Evolutionary conservation across 2,113 vertebrate genomes (phyloP), one percentile per base, ranked within the genome.

Genomic region (Tetrao urogallus): DNA sequence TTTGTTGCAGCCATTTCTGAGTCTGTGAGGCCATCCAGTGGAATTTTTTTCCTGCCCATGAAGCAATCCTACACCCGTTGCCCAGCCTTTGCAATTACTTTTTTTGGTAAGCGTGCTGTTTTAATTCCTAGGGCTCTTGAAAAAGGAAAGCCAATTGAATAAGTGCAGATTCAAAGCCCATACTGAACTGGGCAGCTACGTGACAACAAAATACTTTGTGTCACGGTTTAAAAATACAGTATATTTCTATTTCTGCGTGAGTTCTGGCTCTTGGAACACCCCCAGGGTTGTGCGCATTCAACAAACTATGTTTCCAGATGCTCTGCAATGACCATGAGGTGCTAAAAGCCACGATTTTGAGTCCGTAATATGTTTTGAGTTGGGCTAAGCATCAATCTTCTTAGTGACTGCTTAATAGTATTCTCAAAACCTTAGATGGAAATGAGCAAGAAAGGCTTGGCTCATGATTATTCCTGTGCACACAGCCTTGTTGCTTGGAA

Each of bases 11-110:
- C 38, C 45, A 94, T 95, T 97, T 94, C 78, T 93, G 20, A 80
- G 94, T 47, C 1, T 90, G 71, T 89, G 94, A 93, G 96, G 95
- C 88, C 95, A 95, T 96, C 97, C 92, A 96, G 92, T 92, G 92
- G 93, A 84, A 73, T 96, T 64, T 78, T 73, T 65, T 36, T 15
- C 45, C 30, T 40, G 50, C 52, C 91, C 45, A 5, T 60, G 60
- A 69, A 94, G 78, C 22, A 30, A 81, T 56, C 65, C 88, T 75
- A 56, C 3, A 5, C 32, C 8, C 54, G 16, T 65, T 86, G 60
- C 70, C 52, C 79, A 60, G 69, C 38, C 30, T 52, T 78, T 72
- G 40, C 58, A 72, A 12, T 2, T 74, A 22, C 73, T 43, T 81
- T 93, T 92, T 92, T 91, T 93, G 60, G 60, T 52, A 11, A 30